Percentiles rank a stretch among this genome's conserved stretches.
These are phyloP conservation scores for Andrena dorsata DNA, from an alignment of 2,888 invertebrate species.

Conservation along the genomic window DNA sequence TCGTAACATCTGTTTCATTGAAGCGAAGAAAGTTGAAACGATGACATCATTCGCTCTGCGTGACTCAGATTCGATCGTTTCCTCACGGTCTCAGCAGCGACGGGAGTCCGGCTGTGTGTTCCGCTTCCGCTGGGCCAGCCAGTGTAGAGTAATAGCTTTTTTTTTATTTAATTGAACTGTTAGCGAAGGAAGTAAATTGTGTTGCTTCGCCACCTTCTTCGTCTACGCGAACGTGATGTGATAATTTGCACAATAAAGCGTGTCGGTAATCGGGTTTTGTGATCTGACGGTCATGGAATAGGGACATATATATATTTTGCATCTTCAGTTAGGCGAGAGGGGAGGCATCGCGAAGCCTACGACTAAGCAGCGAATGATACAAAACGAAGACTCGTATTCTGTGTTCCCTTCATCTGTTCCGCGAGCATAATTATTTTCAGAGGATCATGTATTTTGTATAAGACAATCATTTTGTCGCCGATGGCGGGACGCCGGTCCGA, in stretches of 20 bases:
- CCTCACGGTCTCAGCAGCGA: not conserved
- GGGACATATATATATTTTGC: slow-evolving; percentile 35
- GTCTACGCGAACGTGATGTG: slow-evolving; percentile 59
- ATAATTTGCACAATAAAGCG: slow-evolving; percentile 70
- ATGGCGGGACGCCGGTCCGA: slow-evolving; percentile 1
- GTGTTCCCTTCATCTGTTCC: slow-evolving; percentile 1
- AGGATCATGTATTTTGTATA: slow-evolving; percentile 33
- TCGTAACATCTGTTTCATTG: not conserved
- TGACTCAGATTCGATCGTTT: not conserved
- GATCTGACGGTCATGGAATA: slow-evolving; percentile 39
- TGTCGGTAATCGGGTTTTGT: slow-evolving; percentile 40
- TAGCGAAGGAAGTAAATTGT: slow-evolving; percentile 28
- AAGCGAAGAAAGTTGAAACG: not conserved
- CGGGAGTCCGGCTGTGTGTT: not conserved
- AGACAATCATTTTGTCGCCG: slow-evolving; percentile 58
- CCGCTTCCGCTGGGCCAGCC: not conserved
- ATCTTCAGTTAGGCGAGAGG: slow-evolving; percentile 39
- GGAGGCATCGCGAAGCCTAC: slow-evolving; percentile 50
- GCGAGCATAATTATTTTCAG: slow-evolving; percentile 15
- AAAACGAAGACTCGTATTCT: slow-evolving; percentile 42
- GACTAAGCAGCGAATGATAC: slow-evolving; percentile 45
- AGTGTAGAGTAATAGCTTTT: slow-evolving; percentile 26
- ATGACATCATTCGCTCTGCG: not conserved
- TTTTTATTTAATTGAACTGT: slow-evolving; percentile 38
- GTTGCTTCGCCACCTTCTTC: slow-evolving; percentile 22